A percentile compares a stretch with the other conserved stretches of the same genome.
Evolutionary conservation across 2,888 invertebrate genomes (phyloP).

Genomic region (Lypha dubia): DNA sequence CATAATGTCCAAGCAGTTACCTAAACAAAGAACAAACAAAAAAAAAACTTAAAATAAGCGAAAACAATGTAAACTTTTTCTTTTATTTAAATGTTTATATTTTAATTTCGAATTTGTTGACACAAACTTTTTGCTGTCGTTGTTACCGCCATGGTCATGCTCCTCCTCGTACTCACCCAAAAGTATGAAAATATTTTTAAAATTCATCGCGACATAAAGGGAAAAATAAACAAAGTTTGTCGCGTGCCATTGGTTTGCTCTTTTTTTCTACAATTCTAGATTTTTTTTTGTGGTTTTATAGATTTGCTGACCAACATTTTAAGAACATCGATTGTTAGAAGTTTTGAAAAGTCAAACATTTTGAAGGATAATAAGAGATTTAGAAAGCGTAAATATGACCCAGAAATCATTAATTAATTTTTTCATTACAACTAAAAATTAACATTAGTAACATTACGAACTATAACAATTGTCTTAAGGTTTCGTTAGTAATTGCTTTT

Average conservation of each 20-base stretch:
- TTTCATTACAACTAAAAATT: too few species aligned
- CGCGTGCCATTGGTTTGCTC: background rate
- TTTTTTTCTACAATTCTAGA: background rate
- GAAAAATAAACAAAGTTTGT: constrained; percentile 24
- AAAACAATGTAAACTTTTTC: constrained; percentile 29
- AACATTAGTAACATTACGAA: too few species aligned
- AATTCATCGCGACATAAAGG: too few species aligned
- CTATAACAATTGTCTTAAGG: too few species aligned
- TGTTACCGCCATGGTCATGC: constrained; percentile 19
- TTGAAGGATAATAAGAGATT: background rate
- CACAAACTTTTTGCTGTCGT: constrained; percentile 42
- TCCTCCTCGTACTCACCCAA: too few species aligned
- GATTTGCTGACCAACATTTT: constrained; percentile 31
- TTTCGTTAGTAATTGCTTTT: too few species aligned
- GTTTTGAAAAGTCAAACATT: constrained; percentile 24
- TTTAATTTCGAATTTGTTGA: constrained; percentile 52
- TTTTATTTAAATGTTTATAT: constrained; percentile 56
- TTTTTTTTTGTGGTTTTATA: background rate
- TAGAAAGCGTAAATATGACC: constrained; percentile 9
- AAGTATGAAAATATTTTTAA: constrained; percentile 24
- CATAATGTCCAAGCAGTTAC: constrained; percentile 25
- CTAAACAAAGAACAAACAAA: constrained; percentile 27
- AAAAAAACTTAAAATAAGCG: background rate
- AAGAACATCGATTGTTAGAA: constrained; percentile 34
- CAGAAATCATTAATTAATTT: too few species aligned